Evolutionary conservation across 2,888 invertebrate genomes (phyloP), one percentile per base, ranked within the genome.

Genomic region (Salpingus planirostris): DNA sequence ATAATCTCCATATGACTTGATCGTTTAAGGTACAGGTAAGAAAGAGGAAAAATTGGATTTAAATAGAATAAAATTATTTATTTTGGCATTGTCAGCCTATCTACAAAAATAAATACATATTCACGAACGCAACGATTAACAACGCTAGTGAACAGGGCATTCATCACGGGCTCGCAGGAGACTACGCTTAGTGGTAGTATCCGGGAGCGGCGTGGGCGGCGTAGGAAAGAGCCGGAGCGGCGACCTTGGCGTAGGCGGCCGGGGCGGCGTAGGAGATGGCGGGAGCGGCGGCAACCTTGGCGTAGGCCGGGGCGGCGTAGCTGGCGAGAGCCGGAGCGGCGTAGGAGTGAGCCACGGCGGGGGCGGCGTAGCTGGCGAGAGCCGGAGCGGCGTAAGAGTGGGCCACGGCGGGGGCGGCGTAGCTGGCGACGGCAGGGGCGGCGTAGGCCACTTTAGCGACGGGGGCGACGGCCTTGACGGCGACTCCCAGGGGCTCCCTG

Each of bases 341-440:
- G 23, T 44, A 39, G 15, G 29, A 28, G 11, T 39, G 27, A 14
- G 50, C 64, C 29, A 61, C 59, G 26, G 57, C 60, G 35, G 66
- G 66, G 2, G 62, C 63, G 10, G 64, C 45, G 24, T 52, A 44
- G 13, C 42, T 35, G 7, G 47, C 38, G 13, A 36, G 26, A 11
- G 48, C 38, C 11, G 43, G 44, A 2, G 46, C 43, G 26, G 45
- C 39, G 27, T 45, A 46, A 26, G 48, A 52, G 13, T 54, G 54
- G 1, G 66, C 65, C 22, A 62, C 29, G 1, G 64, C 65, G 40
- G 34, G 39, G 18, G 41, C 46, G 24, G 35, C 42, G 27, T 40
- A 33, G 15, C 36, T 11, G 21, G 33, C 33, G 11, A 29, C 26
- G 7, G 38, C 44, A 11, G 46, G 42, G 15, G 46, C 44, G 11